Base-by-base conservation (phyloP, 2,888 invertebrate species). In the Dynastes grantii region DNA sequence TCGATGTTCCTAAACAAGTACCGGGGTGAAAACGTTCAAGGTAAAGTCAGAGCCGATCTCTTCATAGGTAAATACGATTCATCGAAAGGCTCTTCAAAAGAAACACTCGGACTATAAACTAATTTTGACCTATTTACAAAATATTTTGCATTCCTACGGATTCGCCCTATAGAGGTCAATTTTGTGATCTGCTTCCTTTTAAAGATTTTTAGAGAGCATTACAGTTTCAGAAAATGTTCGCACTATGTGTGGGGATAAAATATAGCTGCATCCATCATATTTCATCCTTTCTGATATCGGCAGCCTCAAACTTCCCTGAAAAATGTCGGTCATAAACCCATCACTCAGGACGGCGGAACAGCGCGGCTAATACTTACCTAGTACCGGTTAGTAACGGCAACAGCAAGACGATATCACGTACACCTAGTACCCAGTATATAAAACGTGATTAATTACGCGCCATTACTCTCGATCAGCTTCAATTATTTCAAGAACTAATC, bases 401-500 rank as follows among this genome's bases (percentile, higher is more conserved):
- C 2, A 8, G 40, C 0, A 6, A 65, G 55, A n/a, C 16, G 40
- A 40, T 40, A 65, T 65, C 40, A 40, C 16, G n/a, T 55, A 45
- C 11, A 55, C 13, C 55, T 8, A 65, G 65, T 65, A 65, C 13
- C 16, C 11, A 65, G 65, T 65, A 65, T 29, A 68, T 68, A 68
- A 49, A 68, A 29, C 29, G 58, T 73, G 32, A 73, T 73, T 73
- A 73, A 73, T 73, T 37, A 40, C 58, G 22, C 40, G 58, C 16
- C 73, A 40, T 73, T 73, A 73, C 37, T 73, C 73, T 58, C 58
- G 40, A 55, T 58, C 73, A 37, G 22, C 58, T 73, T 73, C 73
- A 73, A 73, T 73, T 73, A 73, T 55, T 73, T 73, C 73, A 73
- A 73, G 37, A 58, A 73, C 58, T 73, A 73, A 73, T 73, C 58